A percentile compares a stretch with the other conserved stretches of the same genome.
These are phyloP conservation scores for Neoniphon sammara DNA, from an alignment of 2,797 vertebrate species.

Conservation along the genomic window DNA sequence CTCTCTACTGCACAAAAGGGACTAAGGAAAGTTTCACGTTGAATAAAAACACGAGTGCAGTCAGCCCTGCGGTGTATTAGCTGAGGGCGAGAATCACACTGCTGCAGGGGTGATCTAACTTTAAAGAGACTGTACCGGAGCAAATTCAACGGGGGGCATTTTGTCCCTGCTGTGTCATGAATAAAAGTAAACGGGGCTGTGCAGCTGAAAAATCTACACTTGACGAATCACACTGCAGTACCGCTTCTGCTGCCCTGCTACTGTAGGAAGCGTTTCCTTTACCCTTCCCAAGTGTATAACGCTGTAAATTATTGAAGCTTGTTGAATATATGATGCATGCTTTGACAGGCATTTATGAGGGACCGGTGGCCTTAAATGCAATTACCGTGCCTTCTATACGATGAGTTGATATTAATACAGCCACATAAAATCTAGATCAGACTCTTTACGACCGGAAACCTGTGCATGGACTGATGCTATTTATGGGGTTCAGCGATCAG, in stretches of 20 bases:
- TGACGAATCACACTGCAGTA: slow-evolving; percentile 3
- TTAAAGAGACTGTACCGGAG: slow-evolving; percentile 61
- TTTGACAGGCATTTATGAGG: slow-evolving; percentile 40
- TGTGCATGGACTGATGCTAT: slow-evolving; percentile 30
- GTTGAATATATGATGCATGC: slow-evolving; percentile 22
- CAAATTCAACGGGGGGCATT: slow-evolving; percentile 29
- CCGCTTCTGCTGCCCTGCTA: slow-evolving; percentile 3
- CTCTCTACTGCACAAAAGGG: slow-evolving; percentile 56
- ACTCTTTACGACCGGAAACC: slow-evolving; percentile 49
- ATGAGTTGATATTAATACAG: slow-evolving; percentile 31
- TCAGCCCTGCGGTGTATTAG: slow-evolving; percentile 52
- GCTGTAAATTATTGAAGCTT: slow-evolving; percentile 37
- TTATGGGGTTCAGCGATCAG: slow-evolving; percentile 51
- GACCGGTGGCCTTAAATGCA: slow-evolving; percentile 21
- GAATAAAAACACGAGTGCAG: slow-evolving; percentile 55
- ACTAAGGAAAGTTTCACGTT: slow-evolving; percentile 44
- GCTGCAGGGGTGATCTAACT: slow-evolving; percentile 59
- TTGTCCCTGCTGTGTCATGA: slow-evolving; percentile 39
- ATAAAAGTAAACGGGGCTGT: slow-evolving; percentile 18
- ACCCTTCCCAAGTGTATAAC: slow-evolving; percentile 13
- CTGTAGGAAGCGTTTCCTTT: slow-evolving; percentile 10
- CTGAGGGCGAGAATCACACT: slow-evolving; percentile 60
- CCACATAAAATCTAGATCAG: slow-evolving; percentile 33
- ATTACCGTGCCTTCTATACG: slow-evolving; percentile 30
- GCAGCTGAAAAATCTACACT: slow-evolving; percentile 22